A percentile compares a stretch with the other conserved stretches of the same genome.
Conservation (phyloP, 2,113 vertebrate species). For the Chloropsis hardwickii region DNA sequence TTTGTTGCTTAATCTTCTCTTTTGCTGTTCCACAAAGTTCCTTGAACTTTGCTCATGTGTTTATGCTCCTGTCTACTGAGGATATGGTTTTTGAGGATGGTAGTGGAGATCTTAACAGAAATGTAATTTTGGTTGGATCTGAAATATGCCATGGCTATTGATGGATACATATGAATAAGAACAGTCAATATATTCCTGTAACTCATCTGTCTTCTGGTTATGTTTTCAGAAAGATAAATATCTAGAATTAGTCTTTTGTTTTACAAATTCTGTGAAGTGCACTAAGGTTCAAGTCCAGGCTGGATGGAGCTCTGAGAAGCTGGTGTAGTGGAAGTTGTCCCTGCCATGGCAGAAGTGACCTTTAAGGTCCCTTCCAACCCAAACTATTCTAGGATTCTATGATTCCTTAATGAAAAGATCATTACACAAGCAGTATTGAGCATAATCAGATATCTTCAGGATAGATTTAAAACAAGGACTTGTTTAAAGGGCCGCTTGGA, state of each 20-base stretch:
- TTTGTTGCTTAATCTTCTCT: neutral
- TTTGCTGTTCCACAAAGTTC: neutral
- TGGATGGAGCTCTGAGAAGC: neutral
- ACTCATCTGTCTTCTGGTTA: neutral
- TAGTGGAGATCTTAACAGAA: neutral
- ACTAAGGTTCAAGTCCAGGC: neutral
- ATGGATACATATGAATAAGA: neutral
- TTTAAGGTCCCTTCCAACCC: neutral
- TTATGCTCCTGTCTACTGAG: neutral
- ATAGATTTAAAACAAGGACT: neutral
- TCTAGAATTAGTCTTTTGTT: neutral
- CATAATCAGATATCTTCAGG: neutral
- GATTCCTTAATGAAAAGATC: neutral
- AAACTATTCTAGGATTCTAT: neutral
- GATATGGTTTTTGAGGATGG: neutral
- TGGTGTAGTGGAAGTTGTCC: neutral
- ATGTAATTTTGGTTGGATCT: neutral
- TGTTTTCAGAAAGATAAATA: neutral
- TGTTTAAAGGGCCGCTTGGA: neutral
- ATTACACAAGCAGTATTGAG: fast-evolving
- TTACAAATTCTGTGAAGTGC: neutral
- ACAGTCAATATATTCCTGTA: neutral
- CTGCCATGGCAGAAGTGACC: neutral
- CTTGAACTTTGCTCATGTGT: neutral
- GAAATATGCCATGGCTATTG: neutral